A percentile compares a stretch with the other conserved stretches of the same genome.
Conservation (phyloP, 2,888 invertebrate genomes). For the Ophonus ardosiacus region DNA sequence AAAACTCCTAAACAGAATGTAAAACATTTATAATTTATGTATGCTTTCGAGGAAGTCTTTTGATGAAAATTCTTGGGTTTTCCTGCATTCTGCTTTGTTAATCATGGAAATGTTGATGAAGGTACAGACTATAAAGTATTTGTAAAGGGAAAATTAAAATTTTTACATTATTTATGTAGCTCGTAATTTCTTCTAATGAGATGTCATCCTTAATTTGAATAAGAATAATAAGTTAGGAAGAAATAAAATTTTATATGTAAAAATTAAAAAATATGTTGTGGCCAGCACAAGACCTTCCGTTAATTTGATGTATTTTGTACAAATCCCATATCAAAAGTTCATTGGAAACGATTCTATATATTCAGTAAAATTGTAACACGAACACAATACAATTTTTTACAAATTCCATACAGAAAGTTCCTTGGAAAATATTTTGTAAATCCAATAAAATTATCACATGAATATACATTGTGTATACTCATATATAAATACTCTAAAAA, state of each 20-base stretch:
- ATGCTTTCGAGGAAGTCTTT: constrained; percentile 27
- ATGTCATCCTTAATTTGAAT: background rate
- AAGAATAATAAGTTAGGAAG: background rate
- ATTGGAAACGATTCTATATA: no score
- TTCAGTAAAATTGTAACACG: no score
- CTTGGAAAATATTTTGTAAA: no score
- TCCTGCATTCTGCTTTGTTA: constrained; percentile 7
- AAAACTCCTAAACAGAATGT: constrained; percentile 40
- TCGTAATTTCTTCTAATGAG: background rate
- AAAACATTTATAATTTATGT: constrained; percentile 46
- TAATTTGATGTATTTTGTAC: no score
- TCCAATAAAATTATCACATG: no score
- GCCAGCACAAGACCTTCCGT: no score
- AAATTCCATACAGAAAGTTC: no score
- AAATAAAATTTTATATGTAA: background rate
- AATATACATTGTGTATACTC: no score
- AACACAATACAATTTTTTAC: no score
- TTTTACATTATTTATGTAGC: background rate
- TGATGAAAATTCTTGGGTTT: constrained; percentile 39
- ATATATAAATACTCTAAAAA: no score
- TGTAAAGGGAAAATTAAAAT: background rate
- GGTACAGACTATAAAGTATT: background rate
- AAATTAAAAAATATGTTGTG: no score
- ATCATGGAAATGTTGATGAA: constrained; percentile 15
- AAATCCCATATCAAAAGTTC: no score